phyloP scores from a whole-genome alignment of 2,888 invertebrate species.

The Alviniconcha strummeri region DNA sequence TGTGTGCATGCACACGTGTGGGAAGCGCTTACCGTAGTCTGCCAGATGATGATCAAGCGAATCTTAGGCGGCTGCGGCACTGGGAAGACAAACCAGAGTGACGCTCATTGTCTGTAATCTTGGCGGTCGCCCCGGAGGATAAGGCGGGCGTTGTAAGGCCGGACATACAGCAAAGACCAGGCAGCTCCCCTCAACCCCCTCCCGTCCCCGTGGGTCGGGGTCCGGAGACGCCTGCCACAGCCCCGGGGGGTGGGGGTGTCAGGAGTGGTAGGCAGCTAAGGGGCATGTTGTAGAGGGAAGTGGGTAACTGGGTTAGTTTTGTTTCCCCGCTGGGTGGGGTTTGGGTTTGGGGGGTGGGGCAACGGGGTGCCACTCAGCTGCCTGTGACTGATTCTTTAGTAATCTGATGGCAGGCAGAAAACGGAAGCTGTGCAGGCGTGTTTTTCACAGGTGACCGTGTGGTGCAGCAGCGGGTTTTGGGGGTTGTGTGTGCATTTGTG shows the following conservation, averaged over 20 bases:
- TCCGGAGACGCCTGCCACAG: conserved; percentile 18
- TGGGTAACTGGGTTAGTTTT: conserved; percentile 13
- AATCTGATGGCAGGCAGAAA: conserved; percentile 29
- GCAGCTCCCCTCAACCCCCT: not conserved
- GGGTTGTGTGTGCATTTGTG: too few relatives aligned
- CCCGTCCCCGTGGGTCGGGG: conserved; percentile 5
- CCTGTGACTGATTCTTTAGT: conserved; percentile 29
- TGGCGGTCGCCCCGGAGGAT: conserved; percentile 13
- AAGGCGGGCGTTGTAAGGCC: conserved; percentile 29
- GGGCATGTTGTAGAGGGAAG: conserved; percentile 8
- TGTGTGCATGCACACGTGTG: not conserved
- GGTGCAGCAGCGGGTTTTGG: too few relatives aligned
- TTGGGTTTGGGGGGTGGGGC: conserved; percentile 5
- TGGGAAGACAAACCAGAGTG: conserved; percentile 5
- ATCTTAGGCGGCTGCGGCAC: conserved; percentile 27
- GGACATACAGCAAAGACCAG: conserved; percentile 28
- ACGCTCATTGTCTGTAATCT: conserved; percentile 24
- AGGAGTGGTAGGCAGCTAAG: conserved; percentile 11
- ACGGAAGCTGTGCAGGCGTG: too few relatives aligned
- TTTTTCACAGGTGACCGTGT: too few relatives aligned
- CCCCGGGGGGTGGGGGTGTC: conserved; percentile 15
- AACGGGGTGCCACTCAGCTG: conserved; percentile 21
- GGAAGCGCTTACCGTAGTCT: not conserved
- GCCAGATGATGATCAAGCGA: conserved; percentile 30
- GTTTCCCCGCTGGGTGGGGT: conserved; percentile 3